Evolutionary conservation across 30 jellyfish, hydroid and myxozoan genomes (phyloP), one percentile per base, ranked within the genome.

Genomic region (Mastigias papua): DNA sequence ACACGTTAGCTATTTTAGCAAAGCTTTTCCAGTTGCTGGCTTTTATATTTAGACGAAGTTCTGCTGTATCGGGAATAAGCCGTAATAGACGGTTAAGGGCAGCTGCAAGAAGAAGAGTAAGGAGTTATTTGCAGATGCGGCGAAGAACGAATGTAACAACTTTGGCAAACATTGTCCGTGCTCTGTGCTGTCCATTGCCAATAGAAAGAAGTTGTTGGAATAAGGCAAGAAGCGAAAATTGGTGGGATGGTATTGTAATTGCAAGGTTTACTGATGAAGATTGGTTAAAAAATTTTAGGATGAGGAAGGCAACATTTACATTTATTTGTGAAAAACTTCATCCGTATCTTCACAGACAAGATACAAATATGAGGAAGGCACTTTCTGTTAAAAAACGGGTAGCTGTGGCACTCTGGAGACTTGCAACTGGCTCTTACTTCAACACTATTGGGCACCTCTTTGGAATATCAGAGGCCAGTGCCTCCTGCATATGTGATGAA

Each of bases 391-490:
- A 23, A 46, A 75, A 50, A 31, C 86, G 86, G 10, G 42, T 42
- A 35, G 73, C 74, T 7, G 29, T 49, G 4, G 72, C 86, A 2
- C 30, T 75, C 11, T 75, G 86, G 86, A 37, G 86, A 48, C 23
- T 42, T 8, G 86, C 86, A 2, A 75, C 86, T 10, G 50, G 26
- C 29, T 48, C 73, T 42, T 70, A 49, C 25, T 75, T 32, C 49
- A 46, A 69, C 21, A 75, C 86, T n/a, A 75, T 75, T 49, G 86
- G 74, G 7, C 86, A 75, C 26, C 86, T 75, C 11, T 75, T 75
- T 49, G 86, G 86, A 3, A 66, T 81, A 5, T 63, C 91, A 13
- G 30, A 63, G n/a, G 71, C 86, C 34, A 62, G 73, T 64, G 91
- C 63, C 9, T 81, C 86, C 30, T 1, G 2, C 1, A 69, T 68